Evolutionary conservation across 2,113 vertebrate genomes (phyloP).

Genomic region (Trachemys scripta): DNA sequence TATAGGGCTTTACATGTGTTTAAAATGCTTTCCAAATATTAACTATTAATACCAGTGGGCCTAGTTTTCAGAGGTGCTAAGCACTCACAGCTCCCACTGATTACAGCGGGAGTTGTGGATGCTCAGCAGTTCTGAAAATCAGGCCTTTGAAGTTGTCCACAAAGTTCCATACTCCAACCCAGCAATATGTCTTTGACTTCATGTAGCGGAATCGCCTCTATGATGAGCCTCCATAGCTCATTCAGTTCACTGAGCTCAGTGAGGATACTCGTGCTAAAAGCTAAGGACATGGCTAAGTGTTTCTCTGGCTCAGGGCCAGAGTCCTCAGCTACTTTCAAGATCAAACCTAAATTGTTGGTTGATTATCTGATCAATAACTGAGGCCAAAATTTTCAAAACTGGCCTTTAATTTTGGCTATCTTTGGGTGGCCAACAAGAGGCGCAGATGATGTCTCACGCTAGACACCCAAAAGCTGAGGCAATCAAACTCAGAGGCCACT

Average conservation of each 20-base stretch:
- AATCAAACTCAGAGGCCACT: neutral
- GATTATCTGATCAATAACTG: neutral
- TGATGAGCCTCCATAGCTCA: neutral
- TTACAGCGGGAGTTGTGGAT: neutral
- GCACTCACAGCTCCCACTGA: fast-evolving
- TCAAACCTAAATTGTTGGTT: neutral
- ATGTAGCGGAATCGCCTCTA: neutral
- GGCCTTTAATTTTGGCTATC: neutral
- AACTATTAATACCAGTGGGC: neutral
- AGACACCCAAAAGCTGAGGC: neutral
- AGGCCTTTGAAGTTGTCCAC: neutral
- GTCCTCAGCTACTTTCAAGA: neutral
- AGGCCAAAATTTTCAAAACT: neutral
- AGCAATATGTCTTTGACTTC: neutral
- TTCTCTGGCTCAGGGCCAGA: neutral
- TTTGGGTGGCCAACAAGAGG: neutral
- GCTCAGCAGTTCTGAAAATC: neutral
- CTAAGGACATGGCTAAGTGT: neutral
- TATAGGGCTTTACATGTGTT: neutral
- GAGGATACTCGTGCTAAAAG: neutral
- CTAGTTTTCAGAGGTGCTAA: neutral
- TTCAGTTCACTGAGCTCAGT: neutral
- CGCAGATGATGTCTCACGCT: neutral
- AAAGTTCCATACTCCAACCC: neutral
- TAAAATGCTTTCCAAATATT: neutral